A percentile compares a stretch with the other conserved stretches of the same genome.
phyloP scores from a whole-genome alignment of 2,113 vertebrate genomes.

The Egretta garzetta region DNA sequence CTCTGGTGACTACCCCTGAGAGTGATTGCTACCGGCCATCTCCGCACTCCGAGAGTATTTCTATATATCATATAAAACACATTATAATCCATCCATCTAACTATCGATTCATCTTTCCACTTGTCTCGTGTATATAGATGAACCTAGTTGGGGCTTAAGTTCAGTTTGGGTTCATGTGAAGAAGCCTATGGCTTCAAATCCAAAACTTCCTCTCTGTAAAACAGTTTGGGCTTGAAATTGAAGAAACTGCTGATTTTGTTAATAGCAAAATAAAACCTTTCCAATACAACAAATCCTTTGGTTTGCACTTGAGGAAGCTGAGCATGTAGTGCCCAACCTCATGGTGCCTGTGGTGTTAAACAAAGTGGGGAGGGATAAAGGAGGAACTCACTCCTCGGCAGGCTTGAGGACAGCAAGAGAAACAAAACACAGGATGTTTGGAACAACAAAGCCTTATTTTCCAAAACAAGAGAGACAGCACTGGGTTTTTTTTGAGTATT shows the following conservation, averaged over 20 bases:
- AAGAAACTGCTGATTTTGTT: not conserved
- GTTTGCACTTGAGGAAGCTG: not conserved
- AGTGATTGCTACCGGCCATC: slow-evolving; percentile 25
- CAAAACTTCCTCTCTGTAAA: not conserved
- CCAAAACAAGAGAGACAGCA: not conserved
- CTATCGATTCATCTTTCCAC: slow-evolving; percentile 34
- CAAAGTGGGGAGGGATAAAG: rapidly evolving
- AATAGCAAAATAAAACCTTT: not conserved
- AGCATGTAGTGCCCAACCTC: not conserved
- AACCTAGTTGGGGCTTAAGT: not conserved
- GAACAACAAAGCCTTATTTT: not conserved
- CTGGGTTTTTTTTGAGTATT: rapidly evolving
- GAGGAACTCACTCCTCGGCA: not conserved
- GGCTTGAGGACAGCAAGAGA: not conserved
- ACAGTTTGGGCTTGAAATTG: not conserved
- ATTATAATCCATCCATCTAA: slow-evolving; percentile 40
- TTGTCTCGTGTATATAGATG: not conserved
- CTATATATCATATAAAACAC: slow-evolving; percentile 52
- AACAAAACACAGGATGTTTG: not conserved
- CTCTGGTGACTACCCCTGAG: not conserved
- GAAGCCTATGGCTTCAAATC: not conserved
- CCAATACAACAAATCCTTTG: not conserved
- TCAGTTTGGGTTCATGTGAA: not conserved
- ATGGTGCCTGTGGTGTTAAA: not conserved
- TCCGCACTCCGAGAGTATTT: not conserved